Percentiles rank a stretch among this genome's conserved stretches.
Conservation (phyloP, 1,140 invertebrate genomes). For the Bathynomus jamesi region DNA sequence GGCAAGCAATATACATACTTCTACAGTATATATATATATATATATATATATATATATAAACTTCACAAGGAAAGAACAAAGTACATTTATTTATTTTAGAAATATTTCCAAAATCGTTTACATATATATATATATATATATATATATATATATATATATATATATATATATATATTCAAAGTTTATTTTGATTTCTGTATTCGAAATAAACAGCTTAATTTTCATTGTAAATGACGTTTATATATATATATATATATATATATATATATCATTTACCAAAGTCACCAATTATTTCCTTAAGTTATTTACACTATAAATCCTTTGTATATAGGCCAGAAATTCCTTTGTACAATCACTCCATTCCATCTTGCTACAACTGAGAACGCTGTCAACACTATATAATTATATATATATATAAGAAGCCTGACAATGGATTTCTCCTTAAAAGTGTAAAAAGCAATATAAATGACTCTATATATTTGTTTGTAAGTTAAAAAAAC, state of each 20-base stretch:
- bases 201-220: background rate
- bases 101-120: background rate
- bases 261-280: background rate
- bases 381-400: too few relatives aligned
- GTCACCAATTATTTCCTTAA: background rate
- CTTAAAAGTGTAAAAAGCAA: too few relatives aligned
- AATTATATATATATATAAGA: too few relatives aligned
- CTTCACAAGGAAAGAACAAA: too few relatives aligned
- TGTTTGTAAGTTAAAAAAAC: too few relatives aligned
- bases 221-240: background rate
- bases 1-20: background rate
- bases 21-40: background rate
- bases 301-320: background rate
- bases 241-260: background rate
- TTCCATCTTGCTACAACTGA: too few relatives aligned
- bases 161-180: background rate
- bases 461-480: too few relatives aligned
- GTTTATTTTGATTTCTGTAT: background rate
- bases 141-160: slow-evolving; percentile 3
- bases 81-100: background rate
- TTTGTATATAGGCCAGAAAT: background rate
- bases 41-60: background rate
- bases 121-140: slow-evolving; percentile 1
- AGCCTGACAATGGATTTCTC: too few relatives aligned
- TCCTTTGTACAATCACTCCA: too few relatives aligned